phyloP scores from a whole-genome alignment of 2,113 vertebrate species.

The Microtus pennsylvanicus region DNA sequence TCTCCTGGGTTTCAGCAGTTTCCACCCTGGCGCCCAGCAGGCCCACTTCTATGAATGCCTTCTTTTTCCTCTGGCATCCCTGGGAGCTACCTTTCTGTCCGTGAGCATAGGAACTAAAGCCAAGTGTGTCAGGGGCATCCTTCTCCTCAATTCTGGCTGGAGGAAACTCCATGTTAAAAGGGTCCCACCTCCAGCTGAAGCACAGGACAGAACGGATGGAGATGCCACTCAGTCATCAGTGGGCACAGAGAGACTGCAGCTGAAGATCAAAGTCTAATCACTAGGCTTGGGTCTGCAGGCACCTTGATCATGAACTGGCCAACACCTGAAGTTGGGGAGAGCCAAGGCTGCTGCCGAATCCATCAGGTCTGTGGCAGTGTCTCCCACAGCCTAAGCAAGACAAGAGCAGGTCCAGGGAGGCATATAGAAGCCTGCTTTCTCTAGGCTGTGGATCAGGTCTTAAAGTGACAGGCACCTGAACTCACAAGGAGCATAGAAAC shows the following conservation, averaged over 20 bases:
- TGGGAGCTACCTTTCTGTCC: not conserved
- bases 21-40: not conserved
- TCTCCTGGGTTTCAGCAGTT: not conserved
- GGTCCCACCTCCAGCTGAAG: not conserved
- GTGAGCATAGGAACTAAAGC: not conserved
- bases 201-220: not conserved
- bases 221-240: not conserved
- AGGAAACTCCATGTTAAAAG: not conserved
- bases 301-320: not conserved
- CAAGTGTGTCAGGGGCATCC: not conserved
- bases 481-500: not conserved
- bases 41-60: not conserved
- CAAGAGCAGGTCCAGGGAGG: not conserved
- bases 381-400: not conserved
- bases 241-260: not conserved
- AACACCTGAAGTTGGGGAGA: not conserved
- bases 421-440: not conserved
- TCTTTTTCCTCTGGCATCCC: not conserved
- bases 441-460: not conserved
- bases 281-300: not conserved
- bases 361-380: no score
- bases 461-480: not conserved
- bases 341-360: not conserved
- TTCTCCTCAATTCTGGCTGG: not conserved
- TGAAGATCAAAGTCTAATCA: no score